These are phyloP conservation scores for Candidula unifasciata DNA, from an alignment of 2,888 invertebrate species.

Conservation along the genomic window DNA sequence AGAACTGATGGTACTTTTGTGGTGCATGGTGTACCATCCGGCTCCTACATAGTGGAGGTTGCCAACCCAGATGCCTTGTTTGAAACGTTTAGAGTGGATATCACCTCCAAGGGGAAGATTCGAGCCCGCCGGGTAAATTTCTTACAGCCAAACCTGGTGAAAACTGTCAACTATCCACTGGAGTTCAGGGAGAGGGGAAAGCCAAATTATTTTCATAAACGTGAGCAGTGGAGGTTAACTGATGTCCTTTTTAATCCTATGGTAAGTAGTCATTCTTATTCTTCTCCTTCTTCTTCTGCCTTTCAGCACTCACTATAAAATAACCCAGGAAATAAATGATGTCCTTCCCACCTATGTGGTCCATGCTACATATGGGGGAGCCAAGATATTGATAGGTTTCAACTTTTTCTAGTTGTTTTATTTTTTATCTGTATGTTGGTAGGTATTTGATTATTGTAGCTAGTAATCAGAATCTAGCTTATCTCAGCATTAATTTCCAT, in stretches of 20 bases:
- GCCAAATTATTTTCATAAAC: conserved; percentile 86
- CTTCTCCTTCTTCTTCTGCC: no score
- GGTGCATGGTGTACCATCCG: conserved; percentile 83
- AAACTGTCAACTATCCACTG: conserved; percentile 90
- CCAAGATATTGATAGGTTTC: no score
- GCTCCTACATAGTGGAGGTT: conserved; percentile 94
- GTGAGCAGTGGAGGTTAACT: conserved; percentile 97
- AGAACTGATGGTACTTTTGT: conserved; percentile 94
- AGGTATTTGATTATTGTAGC: no score
- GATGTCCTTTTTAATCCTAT: conserved; percentile 98
- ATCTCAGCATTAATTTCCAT: no score
- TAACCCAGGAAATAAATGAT: no score
- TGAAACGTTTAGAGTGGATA: conserved; percentile 96
- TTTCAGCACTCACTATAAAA: no score
- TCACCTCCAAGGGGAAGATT: conserved; percentile 97
- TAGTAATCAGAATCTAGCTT: no score
- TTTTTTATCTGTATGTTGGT: no score
- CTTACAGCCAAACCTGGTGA: conserved; percentile 92
- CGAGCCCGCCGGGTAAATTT: conserved; percentile 95
- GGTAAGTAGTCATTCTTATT: conserved; percentile 80
- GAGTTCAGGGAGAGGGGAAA: conserved; percentile 90
- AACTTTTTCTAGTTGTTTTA: no score
- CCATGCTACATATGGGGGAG: no score
- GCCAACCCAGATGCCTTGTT: conserved; percentile 93
- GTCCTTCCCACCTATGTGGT: no score